Evolutionary conservation across 2,113 vertebrate genomes (phyloP), one percentile per base, ranked within the genome.

Genomic region (Vulpes ferrilata): DNA sequence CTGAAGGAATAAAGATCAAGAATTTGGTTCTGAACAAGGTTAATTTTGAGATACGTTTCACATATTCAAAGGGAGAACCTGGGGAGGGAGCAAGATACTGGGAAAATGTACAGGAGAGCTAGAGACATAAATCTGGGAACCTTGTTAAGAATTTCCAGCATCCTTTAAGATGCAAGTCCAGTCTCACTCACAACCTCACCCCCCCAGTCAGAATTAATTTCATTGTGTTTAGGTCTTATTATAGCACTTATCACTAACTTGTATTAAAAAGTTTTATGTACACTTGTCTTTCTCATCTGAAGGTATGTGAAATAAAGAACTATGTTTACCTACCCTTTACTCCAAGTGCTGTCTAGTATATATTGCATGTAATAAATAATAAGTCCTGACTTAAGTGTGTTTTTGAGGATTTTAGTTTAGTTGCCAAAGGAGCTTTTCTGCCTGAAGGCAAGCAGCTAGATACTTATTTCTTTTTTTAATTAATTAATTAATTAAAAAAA

Each of bases 161-260:
- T 25, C 81, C 25, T 73, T 64, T 87, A 95, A 94, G 32, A 30
- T 7, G 59, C 9, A 90, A 51, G 48, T 83, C 27, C 51, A 84
- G 55, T 69, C 25, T 81, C 76, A 96, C 17, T 17, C 35, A 5
- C 10, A 38, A 88, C 7, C 5, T 8, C 27, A 64, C 23, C 48
- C 71, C n/a, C 38, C 17, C 27, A 27, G 23, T 69, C 35, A 94
- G 65, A 78, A 87, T 64, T 74, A 32, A 73, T 76, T 82, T 62
- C 59, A 85, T 53, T 88, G 73, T 89, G 65, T 62, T 95, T 82
- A 43, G 78, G 55, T 55, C 32, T 96, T 93, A 73, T 71, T 78
- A 79, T 4, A 89, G 27, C 13, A 67, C 35, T 90, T 88, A 9
- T 43, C 35, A 69, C 8, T 69, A 74, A 74, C 23, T n/a, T 91